Conservation (phyloP, 1,140 invertebrate genomes). For the Sitobion miscanthi region DNA sequence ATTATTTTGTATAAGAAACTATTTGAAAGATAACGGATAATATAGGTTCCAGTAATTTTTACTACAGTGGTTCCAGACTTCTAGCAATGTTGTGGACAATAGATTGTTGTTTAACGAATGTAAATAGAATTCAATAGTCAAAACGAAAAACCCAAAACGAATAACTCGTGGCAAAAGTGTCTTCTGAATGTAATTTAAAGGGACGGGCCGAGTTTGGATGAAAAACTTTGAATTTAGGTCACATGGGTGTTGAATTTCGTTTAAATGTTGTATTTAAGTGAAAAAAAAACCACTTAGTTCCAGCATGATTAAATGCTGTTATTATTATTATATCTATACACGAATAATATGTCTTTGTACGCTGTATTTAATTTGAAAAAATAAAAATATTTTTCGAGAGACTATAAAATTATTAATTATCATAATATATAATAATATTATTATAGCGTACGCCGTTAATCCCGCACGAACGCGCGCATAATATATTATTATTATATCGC, state of each 20-base stretch:
- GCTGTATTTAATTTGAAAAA: not conserved
- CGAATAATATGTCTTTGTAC: not conserved
- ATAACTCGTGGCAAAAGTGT: conserved; percentile 29
- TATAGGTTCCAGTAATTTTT: not conserved
- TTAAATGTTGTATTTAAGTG: not conserved
- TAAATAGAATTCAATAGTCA: conserved; percentile 40
- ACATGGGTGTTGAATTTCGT: conserved; percentile 10
- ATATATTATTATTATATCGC: not conserved
- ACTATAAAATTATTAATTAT: conserved; percentile 3
- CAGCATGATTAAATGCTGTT: not conserved
- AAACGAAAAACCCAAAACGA: conserved; percentile 28
- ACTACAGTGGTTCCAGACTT: not conserved
- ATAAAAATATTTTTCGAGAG: not conserved
- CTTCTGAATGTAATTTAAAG: conserved; percentile 36
- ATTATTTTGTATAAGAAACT: not conserved
- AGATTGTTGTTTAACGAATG: not conserved
- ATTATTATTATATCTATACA: not conserved
- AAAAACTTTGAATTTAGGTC: conserved; percentile 29
- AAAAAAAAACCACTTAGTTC: not conserved
- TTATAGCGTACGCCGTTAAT: not conserved
- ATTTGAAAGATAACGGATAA: not conserved
- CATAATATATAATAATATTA: conserved; percentile 7
- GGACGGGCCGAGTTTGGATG: not conserved
- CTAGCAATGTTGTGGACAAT: not conserved
- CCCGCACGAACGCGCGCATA: not conserved